phyloP scores from a whole-genome alignment of 2,113 vertebrate genomes.

The Chaetorhynchus papuensis region DNA sequence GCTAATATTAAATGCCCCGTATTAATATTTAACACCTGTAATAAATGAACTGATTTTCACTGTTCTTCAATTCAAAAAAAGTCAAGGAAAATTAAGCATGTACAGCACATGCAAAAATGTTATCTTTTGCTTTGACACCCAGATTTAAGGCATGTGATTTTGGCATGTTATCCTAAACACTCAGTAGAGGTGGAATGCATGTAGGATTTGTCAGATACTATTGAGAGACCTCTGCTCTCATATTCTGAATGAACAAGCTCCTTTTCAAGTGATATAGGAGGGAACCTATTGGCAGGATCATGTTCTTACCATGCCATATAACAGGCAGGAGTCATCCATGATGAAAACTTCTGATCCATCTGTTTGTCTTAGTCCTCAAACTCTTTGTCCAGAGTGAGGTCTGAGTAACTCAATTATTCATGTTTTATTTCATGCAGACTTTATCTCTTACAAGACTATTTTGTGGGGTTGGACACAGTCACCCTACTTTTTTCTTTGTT shows the following conservation, averaged over 20 bases:
- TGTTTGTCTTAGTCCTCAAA: background rate
- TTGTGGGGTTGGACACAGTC: background rate
- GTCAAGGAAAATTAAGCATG: accelerated
- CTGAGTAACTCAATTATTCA: background rate
- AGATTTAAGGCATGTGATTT: background rate
- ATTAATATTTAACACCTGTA: background rate
- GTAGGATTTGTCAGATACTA: background rate
- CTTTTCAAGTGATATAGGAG: background rate
- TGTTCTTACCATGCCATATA: background rate
- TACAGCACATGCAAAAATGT: background rate
- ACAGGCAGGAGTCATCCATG: background rate
- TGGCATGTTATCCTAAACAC: background rate
- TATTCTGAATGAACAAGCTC: background rate
- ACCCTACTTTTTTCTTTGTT: background rate
- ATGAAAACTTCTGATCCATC: background rate
- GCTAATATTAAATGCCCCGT: background rate
- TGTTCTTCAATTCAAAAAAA: background rate
- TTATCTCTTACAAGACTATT: background rate
- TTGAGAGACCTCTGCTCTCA: background rate
- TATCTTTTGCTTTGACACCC: background rate
- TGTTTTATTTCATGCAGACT: background rate
- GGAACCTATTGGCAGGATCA: background rate
- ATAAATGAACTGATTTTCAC: background rate
- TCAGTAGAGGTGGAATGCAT: background rate
- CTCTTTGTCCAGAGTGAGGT: background rate